A percentile compares a stretch with the other conserved stretches of the same genome.
Conservation (phyloP, 1,140 invertebrate genomes). For the Rhopalosiphum padi region DNA sequence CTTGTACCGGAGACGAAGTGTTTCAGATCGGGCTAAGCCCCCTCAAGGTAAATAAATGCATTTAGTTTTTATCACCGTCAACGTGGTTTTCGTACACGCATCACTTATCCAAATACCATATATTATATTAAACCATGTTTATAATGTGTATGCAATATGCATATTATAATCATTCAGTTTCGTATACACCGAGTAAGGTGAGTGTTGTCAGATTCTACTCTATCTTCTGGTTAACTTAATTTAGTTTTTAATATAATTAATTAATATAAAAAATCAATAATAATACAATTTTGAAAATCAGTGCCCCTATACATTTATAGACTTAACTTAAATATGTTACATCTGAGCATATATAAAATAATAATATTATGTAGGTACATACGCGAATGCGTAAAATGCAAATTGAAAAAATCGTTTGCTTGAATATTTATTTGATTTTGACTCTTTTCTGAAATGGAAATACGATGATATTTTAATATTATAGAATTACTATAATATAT, state of each 20-base stretch:
- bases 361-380: not conserved
- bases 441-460: not conserved
- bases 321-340: not conserved
- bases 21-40: conserved; percentile 60
- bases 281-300: not conserved
- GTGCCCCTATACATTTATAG: not conserved
- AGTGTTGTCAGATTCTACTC: not conserved
- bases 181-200: not conserved
- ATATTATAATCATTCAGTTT: not conserved
- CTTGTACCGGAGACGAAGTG: conserved; percentile 63
- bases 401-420: not conserved
- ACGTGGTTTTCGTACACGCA: not conserved
- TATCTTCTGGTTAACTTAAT: not conserved
- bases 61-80: not conserved
- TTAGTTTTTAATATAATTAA: not conserved
- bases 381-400: not conserved
- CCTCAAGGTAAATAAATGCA: conserved; percentile 60
- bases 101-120: not conserved
- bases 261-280: not conserved
- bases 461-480: not conserved
- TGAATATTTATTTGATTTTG: conserved; percentile 16
- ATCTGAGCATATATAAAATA: not conserved
- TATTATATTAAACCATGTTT: not conserved
- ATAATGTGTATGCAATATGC: not conserved
- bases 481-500: not conserved